These are phyloP conservation scores for Conus ventricosus DNA, from an alignment of 1,140 invertebrate genomes.

Conservation along the genomic window DNA sequence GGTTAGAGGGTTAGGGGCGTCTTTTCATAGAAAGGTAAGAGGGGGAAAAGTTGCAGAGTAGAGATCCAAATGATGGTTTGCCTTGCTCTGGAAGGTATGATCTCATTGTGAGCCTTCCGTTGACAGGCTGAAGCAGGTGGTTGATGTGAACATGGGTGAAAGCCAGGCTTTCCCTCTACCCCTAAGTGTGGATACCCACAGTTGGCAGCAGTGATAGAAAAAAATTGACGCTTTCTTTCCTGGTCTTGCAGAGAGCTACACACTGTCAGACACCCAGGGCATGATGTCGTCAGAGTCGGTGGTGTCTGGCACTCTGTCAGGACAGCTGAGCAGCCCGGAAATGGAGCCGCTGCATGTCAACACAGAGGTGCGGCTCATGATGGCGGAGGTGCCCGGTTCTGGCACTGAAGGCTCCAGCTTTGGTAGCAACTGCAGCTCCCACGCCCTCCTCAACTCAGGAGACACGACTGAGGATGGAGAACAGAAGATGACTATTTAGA, in stretches of 20 bases:
- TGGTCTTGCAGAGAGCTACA: not conserved
- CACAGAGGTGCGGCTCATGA: constrained; percentile 38
- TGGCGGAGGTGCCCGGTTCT: constrained; percentile 52
- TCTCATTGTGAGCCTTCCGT: too few relatives aligned
- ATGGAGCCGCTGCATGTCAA: constrained; percentile 30
- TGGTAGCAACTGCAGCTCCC: constrained; percentile 61
- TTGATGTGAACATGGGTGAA: too few relatives aligned
- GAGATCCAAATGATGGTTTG: too few relatives aligned
- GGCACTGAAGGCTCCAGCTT: constrained; percentile 65
- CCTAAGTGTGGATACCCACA: too few relatives aligned
- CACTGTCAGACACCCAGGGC: not conserved
- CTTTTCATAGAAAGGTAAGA: too few relatives aligned
- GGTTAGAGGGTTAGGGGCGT: too few relatives aligned
- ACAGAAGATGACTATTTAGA: constrained; percentile 24
- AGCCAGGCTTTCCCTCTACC: too few relatives aligned
- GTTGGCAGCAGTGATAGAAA: too few relatives aligned
- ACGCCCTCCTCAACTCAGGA: constrained; percentile 52
- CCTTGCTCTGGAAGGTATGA: too few relatives aligned
- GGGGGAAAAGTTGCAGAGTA: too few relatives aligned
- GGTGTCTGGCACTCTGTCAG: constrained; percentile 38
- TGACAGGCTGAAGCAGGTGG: too few relatives aligned
- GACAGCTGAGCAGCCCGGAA: constrained; percentile 29
- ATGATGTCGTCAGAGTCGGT: not conserved
- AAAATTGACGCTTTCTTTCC: not conserved
- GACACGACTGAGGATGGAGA: constrained; percentile 28